Percentiles rank a stretch among this genome's conserved stretches.
Evolutionary conservation across 2,113 vertebrate genomes (phyloP).

Genomic region (Bubalus kerabau): DNA sequence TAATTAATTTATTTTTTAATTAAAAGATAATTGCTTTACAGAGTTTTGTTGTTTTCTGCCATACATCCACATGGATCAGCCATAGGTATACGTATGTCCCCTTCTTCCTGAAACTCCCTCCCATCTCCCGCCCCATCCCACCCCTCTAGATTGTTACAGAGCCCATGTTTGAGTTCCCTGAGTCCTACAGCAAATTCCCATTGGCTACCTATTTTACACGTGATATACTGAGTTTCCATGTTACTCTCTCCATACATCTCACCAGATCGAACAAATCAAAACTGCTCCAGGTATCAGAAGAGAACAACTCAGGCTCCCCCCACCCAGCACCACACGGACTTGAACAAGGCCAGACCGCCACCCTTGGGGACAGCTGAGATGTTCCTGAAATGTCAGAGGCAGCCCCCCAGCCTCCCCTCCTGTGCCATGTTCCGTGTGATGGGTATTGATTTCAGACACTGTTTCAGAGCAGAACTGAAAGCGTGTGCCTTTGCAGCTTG

Average conservation of each 20-base stretch:
- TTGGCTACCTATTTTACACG: neutral
- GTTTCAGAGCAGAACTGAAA: slow-evolving; percentile 81
- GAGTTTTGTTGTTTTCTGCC: neutral
- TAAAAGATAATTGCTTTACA: neutral
- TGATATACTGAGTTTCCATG: neutral
- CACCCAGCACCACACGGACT: neutral
- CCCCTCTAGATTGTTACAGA: neutral
- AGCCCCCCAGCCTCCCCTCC: neutral
- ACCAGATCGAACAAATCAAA: neutral
- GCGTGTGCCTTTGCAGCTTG: slow-evolving; percentile 76
- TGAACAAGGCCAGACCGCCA: neutral
- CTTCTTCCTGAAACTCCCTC: neutral
- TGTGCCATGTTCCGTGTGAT: slow-evolving; percentile 72
- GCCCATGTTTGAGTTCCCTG: neutral
- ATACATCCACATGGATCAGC: neutral
- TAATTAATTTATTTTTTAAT: neutral
- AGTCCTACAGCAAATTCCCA: neutral
- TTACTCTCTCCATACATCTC: neutral
- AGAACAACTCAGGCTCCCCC: neutral
- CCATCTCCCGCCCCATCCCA: neutral
- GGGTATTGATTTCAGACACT: slow-evolving; percentile 85
- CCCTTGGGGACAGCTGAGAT: neutral
- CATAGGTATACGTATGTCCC: neutral
- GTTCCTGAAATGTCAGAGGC: slow-evolving; percentile 30
- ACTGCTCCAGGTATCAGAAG: neutral